phyloP scores from a whole-genome alignment of 30 jellyfish, hydroid and myxozoan species.

The Aurelia sp. region DNA sequence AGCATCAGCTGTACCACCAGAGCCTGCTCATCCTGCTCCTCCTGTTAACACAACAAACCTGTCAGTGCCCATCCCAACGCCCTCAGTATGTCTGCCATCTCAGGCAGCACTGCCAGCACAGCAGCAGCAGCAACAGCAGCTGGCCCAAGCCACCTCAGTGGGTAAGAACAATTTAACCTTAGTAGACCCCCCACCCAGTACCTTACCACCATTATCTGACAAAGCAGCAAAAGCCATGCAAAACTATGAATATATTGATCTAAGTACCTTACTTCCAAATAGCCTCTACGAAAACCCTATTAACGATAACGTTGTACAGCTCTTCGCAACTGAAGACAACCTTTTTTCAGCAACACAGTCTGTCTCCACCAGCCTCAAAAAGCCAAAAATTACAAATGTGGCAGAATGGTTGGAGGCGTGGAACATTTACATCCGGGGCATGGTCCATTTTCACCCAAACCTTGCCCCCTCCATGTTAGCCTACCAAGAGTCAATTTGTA shows the following conservation, averaged over 20 bases:
- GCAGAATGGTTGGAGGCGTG: conserved; percentile 29
- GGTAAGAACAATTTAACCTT: background rate
- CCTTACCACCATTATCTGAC: conserved; percentile 3
- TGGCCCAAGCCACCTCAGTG: background rate
- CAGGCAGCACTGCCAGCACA: background rate
- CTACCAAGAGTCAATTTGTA: conserved; percentile 26
- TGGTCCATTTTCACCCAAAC: conserved; percentile 25
- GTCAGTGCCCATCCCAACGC: background rate
- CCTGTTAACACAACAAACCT: background rate
- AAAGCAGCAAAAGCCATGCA: background rate
- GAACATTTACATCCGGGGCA: conserved; percentile 18
- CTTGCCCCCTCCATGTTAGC: conserved; percentile 21
- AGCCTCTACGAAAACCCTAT: conserved; percentile 12
- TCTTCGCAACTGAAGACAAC: background rate
- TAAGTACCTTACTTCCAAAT: conserved; percentile 16
- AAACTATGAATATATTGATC: conserved; percentile 11
- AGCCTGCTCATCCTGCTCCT: background rate
- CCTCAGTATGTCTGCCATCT: no score
- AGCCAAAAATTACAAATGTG: background rate
- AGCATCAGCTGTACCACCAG: conserved; percentile 10
- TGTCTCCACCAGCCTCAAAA: conserved; percentile 6
- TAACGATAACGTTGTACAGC: background rate
- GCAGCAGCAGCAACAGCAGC: conserved; percentile 6
- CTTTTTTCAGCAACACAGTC: conserved; percentile 3
- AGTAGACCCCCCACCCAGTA: background rate